Evolutionary conservation across 1,140 invertebrate species (phyloP).

Genomic region (Hetaerina americana): DNA sequence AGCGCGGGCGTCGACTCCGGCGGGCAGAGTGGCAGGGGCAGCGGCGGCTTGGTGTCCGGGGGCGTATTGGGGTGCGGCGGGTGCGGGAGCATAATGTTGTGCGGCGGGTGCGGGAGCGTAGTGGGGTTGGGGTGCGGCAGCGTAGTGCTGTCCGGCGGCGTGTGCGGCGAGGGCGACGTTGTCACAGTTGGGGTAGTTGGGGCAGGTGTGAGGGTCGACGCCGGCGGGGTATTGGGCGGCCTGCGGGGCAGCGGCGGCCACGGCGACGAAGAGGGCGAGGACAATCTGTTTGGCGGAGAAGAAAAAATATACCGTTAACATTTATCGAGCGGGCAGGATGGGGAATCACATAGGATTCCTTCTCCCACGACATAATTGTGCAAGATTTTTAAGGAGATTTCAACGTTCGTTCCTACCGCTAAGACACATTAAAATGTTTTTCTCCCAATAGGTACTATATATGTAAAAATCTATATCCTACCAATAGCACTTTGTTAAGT

Average conservation of each 20-base stretch:
- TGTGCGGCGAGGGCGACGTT: background rate
- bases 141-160: background rate
- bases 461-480: too few relatives aligned
- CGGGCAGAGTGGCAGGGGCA: slow-evolving; percentile 21
- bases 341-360: too few relatives aligned
- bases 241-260: slow-evolving; percentile 22
- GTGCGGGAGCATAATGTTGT: too few relatives aligned
- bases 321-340: too few relatives aligned
- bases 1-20: slow-evolving; percentile 12
- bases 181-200: slow-evolving; percentile 17
- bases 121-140: slow-evolving; percentile 15
- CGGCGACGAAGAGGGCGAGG: background rate
- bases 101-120: background rate
- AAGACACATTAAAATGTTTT: too few relatives aligned
- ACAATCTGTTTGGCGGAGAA: background rate
- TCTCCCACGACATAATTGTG: too few relatives aligned
- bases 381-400: too few relatives aligned
- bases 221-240: slow-evolving; percentile 20
- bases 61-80: too few relatives aligned
- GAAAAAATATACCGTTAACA: too few relatives aligned
- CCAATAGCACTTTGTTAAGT: too few relatives aligned
- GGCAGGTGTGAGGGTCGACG: slow-evolving; percentile 12
- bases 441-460: too few relatives aligned
- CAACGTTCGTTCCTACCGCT: too few relatives aligned
- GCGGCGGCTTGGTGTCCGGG: slow-evolving; percentile 22